These are phyloP conservation scores for Aspidiotus destructor DNA, from an alignment of 2,888 invertebrate species.

Conservation along the genomic window DNA sequence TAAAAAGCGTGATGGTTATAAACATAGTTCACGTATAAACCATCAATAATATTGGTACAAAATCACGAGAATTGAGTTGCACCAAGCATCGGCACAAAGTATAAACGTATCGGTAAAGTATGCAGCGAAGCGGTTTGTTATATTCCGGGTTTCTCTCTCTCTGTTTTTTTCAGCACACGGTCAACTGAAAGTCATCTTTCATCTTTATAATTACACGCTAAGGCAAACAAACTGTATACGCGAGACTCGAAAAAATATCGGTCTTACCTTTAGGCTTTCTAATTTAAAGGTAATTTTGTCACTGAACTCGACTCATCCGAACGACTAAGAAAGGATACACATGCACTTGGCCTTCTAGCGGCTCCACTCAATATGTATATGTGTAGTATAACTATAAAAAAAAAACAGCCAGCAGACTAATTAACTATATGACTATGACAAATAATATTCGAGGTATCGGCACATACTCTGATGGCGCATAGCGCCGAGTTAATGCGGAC, in stretches of 20 bases:
- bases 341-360: slow-evolving; percentile 1
- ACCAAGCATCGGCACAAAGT: too few species aligned
- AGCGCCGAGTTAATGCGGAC: slow-evolving; percentile 24
- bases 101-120: too few species aligned
- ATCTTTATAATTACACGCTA: slow-evolving; percentile 27
- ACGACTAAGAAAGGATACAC: slow-evolving; percentile 10
- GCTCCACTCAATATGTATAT: background rate
- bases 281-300: slow-evolving; percentile 30
- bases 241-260: slow-evolving; percentile 10
- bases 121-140: too few species aligned
- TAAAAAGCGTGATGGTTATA: too few species aligned
- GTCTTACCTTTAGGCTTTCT: slow-evolving; percentile 23
- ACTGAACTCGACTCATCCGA: slow-evolving; percentile 15
- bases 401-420: slow-evolving; percentile 18
- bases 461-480: background rate
- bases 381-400: background rate
- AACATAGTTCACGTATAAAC: too few species aligned
- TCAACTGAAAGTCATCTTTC: slow-evolving; percentile 31
- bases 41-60: too few species aligned
- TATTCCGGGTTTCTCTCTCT: background rate
- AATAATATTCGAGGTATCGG: slow-evolving; percentile 9
- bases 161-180: background rate
- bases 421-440: slow-evolving; percentile 31
- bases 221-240: slow-evolving; percentile 19
- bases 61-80: too few species aligned